Percentiles rank a stretch among this genome's conserved stretches.
Conservation (phyloP, 2,888 invertebrate species). For the Drosophila macrospina region DNA sequence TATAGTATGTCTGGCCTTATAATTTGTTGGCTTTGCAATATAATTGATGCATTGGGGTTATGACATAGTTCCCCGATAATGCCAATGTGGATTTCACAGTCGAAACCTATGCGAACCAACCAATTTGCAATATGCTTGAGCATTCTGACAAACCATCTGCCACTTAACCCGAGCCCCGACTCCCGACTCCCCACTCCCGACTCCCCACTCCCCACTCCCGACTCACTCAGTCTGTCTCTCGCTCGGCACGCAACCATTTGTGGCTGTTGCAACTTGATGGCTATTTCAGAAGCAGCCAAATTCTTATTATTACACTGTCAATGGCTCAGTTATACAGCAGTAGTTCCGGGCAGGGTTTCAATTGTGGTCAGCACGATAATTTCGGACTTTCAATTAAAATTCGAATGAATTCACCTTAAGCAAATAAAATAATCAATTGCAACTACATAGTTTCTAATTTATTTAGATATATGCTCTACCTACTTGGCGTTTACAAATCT, state of each 20-base stretch:
- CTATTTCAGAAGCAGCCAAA: conserved; percentile 22
- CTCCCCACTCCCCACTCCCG: neutral
- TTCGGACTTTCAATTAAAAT: neutral
- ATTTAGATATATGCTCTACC: conserved; percentile 5
- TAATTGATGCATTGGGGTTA: conserved; percentile 78
- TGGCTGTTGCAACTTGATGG: conserved; percentile 34
- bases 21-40: conserved; percentile 68
- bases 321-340: neutral
- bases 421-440: too few relatives aligned
- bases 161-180: neutral
- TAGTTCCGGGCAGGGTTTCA: neutral
- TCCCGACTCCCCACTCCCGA: too few relatives aligned
- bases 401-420: neutral
- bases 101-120: conserved; percentile 21
- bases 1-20: conserved; percentile 58
- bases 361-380: neutral
- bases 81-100: conserved; percentile 50
- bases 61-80: conserved; percentile 73
- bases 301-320: conserved; percentile 18
- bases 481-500: conserved; percentile 10
- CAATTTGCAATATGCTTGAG: conserved; percentile 45
- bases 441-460: neutral
- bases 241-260: conserved; percentile 29
- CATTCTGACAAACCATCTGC: conserved; percentile 26
- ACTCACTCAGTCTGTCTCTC: neutral